Conservation (phyloP, 2,797 vertebrate genomes). For the Apodemus agrarius region DNA sequence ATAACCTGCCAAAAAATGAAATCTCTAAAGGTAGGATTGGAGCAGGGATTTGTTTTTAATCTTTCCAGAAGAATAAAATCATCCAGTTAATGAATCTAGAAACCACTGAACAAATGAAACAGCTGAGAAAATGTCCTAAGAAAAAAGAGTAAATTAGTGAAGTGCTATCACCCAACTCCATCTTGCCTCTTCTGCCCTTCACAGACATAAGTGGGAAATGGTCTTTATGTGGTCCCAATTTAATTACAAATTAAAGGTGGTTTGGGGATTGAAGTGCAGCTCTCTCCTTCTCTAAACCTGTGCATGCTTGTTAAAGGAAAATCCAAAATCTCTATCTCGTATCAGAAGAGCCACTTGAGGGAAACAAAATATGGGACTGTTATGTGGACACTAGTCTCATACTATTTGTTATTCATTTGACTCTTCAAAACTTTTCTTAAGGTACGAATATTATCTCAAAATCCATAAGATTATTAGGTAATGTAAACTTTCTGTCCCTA, state of each 20-base stretch:
- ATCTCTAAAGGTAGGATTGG: background rate
- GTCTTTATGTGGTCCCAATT: too few relatives aligned
- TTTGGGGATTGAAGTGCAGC: background rate
- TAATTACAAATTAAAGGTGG: too few relatives aligned
- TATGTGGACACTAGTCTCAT: background rate
- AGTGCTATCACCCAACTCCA: background rate
- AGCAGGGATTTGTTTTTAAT: background rate
- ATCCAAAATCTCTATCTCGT: background rate
- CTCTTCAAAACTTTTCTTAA: background rate
- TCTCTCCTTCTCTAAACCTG: background rate
- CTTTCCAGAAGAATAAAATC: background rate
- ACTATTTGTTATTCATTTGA: background rate
- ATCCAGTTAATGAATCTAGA: background rate
- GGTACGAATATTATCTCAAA: background rate
- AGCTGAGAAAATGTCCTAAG: background rate
- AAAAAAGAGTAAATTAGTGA: background rate
- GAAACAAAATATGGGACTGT: background rate
- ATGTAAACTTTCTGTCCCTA: background rate
- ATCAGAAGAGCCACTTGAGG: background rate
- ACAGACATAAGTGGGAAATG: background rate
- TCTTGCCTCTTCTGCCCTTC: background rate
- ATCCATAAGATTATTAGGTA: background rate
- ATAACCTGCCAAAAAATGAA: background rate
- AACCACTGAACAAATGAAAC: background rate
- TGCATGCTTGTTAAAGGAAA: background rate